Percentiles rank a stretch among this genome's conserved stretches.
Conservation (phyloP, 2,113 vertebrate genomes). For the Forbesichthys agassizii region DNA sequence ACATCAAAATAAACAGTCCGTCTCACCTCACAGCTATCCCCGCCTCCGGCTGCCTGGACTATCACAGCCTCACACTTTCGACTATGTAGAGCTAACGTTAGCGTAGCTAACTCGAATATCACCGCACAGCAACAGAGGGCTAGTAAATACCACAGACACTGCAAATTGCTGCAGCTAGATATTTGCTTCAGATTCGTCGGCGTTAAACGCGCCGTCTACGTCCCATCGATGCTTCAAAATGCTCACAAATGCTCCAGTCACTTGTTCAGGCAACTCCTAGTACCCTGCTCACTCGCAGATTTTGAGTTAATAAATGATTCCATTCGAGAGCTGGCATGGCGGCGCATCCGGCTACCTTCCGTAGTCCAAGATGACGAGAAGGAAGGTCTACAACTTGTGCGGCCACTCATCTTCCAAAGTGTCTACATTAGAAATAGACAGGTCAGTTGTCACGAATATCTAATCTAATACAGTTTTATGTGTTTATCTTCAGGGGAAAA, state of each 20-base stretch:
- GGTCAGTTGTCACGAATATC: background rate
- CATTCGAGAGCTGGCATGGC: constrained; percentile 65
- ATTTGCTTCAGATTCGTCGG: background rate
- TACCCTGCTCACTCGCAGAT: constrained; percentile 36
- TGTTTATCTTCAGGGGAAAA: too few species aligned
- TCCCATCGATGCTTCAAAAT: background rate
- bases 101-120: constrained; percentile 55
- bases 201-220: background rate
- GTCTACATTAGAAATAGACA: background rate
- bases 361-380: constrained; percentile 25
- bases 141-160: constrained; percentile 4
- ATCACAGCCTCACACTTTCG: constrained; percentile 59
- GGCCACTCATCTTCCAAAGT: background rate
- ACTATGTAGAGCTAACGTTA: constrained; percentile 59
- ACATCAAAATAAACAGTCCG: constrained; percentile 61
- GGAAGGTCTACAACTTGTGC: constrained; percentile 26
- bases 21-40: constrained; percentile 61
- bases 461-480: too few species aligned
- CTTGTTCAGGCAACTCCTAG: constrained; percentile 46
- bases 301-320: constrained; percentile 50
- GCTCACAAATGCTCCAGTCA: constrained; percentile 7
- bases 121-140: constrained; percentile 32
- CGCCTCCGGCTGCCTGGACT: constrained; percentile 67
- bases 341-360: constrained; percentile 66
- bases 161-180: too few species aligned